Conservation (phyloP, 2,113 vertebrate genomes). For the Synchiropus splendidus region DNA sequence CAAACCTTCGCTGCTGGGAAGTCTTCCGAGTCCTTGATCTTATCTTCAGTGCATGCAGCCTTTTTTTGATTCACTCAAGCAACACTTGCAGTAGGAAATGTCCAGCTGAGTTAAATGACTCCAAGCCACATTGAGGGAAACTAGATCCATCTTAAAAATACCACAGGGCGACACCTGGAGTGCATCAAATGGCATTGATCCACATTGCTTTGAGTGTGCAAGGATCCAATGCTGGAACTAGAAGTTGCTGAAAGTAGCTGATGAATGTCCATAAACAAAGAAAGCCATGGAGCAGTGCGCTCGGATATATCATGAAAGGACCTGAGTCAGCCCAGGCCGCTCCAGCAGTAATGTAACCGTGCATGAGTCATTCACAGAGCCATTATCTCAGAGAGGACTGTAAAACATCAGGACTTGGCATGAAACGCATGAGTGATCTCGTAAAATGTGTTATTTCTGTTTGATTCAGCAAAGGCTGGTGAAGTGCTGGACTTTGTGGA, state of each 20-base stretch:
- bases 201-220: not conserved
- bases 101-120: not conserved
- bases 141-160: not conserved
- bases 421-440: conserved; percentile 24
- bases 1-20: not conserved
- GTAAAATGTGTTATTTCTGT: conserved; percentile 37
- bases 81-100: not conserved
- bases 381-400: conserved; percentile 28
- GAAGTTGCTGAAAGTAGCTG: conserved; percentile 9
- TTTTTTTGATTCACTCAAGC: too few relatives aligned
- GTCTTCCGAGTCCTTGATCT: not conserved
- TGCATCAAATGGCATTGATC: not conserved
- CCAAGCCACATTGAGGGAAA: not conserved
- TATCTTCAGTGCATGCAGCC: not conserved
- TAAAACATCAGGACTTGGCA: conserved; percentile 42
- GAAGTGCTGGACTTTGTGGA: conserved; percentile 1
- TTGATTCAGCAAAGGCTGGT: conserved; percentile 40
- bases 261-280: conserved; percentile 18
- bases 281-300: conserved; percentile 1
- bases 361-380: conserved; percentile 42
- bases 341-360: conserved; percentile 18
- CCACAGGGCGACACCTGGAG: conserved; percentile 1
- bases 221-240: not conserved
- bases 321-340: conserved; percentile 26
- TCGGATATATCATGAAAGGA: conserved; percentile 1